A percentile compares a stretch with the other conserved stretches of the same genome.
Conservation (phyloP, 1,140 invertebrate genomes). For the Ditylenchus dipsaci region DNA sequence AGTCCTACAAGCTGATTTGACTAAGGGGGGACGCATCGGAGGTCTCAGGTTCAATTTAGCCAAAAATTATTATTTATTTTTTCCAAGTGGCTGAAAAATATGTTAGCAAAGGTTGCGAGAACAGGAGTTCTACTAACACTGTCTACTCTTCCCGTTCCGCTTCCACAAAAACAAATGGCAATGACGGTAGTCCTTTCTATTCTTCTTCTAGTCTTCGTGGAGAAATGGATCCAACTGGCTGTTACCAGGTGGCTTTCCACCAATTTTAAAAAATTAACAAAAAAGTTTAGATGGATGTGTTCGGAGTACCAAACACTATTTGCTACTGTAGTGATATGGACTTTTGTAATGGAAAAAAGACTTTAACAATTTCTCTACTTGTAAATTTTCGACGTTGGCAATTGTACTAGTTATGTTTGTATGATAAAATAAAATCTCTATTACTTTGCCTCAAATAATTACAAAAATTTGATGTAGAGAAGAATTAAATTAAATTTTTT, state of each 20-base stretch:
- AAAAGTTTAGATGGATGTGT: constrained; percentile 27
- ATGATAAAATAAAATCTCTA: no score
- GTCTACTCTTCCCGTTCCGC: background rate
- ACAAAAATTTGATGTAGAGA: no score
- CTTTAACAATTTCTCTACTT: background rate
- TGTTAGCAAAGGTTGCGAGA: constrained; percentile 43
- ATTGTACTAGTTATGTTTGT: no score
- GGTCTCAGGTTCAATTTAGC: no score
- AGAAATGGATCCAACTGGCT: background rate
- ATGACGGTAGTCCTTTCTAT: background rate
- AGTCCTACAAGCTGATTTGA: no score
- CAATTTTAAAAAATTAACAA: background rate
- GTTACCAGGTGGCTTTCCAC: background rate
- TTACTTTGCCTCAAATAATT: no score
- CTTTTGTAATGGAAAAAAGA: constrained; percentile 25
- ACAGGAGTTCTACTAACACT: constrained; percentile 5
- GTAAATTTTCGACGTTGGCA: background rate
- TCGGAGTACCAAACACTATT: constrained; percentile 39
- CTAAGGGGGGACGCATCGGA: no score
- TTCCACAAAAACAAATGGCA: background rate
- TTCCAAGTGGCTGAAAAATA: constrained; percentile 40
- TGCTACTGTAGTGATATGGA: constrained; percentile 43
- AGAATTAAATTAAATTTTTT: no score
- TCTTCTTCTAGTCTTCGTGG: no score
- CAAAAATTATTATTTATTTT: no score